phyloP scores from a whole-genome alignment of 2,113 vertebrate genomes.

The Crotalus tigris region DNA sequence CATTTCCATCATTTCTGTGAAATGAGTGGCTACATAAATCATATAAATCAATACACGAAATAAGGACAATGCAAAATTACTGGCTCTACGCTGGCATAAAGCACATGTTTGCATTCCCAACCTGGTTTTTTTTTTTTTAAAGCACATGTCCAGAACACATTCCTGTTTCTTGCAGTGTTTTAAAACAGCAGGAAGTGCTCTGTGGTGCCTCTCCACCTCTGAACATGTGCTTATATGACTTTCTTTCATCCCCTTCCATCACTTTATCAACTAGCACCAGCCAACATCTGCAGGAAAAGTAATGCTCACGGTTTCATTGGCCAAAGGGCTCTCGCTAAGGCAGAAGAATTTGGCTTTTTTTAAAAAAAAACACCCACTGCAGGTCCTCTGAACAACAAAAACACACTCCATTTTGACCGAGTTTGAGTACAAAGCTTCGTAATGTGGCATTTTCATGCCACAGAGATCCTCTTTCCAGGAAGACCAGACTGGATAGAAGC shows the following conservation, averaged over 20 bases:
- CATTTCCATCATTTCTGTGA: neutral
- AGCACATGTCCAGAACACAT: neutral
- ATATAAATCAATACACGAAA: neutral
- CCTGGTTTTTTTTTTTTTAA: neutral
- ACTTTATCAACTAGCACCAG: neutral
- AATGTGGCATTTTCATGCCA: neutral
- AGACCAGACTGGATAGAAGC: no score
- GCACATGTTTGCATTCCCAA: neutral
- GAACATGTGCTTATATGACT: neutral
- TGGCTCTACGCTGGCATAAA: neutral
- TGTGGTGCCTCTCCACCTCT: neutral
- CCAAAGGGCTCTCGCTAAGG: neutral
- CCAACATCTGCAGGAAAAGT: neutral
- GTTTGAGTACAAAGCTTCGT: neutral
- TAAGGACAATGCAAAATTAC: neutral
- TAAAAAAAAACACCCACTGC: neutral
- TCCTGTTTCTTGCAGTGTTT: neutral
- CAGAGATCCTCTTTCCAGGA: no score
- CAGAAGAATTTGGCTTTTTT: neutral
- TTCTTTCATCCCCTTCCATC: neutral
- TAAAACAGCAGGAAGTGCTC: neutral
- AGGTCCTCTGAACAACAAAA: neutral
- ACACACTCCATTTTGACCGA: neutral
- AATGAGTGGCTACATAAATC: neutral
- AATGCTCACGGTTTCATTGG: neutral